phyloP scores from a whole-genome alignment of 2,888 invertebrate species.

The Globia sparganii region DNA sequence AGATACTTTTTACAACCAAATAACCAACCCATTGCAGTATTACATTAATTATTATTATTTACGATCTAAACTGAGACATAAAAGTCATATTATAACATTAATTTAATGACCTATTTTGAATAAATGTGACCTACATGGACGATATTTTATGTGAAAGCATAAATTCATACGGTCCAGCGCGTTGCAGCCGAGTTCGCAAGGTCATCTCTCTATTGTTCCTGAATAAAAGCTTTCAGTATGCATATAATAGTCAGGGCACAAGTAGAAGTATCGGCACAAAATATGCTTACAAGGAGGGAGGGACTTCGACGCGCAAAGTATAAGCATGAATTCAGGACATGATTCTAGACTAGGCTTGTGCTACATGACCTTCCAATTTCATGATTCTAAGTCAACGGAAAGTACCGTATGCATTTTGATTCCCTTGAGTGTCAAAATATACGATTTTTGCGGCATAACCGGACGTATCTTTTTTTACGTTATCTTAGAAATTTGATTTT shows the following conservation, averaged over 20 bases:
- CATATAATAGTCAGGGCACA: neutral
- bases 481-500: too few species aligned
- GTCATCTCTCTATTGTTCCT: conserved; percentile 24
- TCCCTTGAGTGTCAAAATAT: too few species aligned
- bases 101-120: neutral
- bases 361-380: too few species aligned
- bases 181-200: conserved; percentile 26
- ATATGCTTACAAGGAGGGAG: neutral
- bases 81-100: neutral
- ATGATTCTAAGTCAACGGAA: too few species aligned
- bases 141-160: conserved; percentile 1
- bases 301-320: too few species aligned
- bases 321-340: too few species aligned
- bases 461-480: too few species aligned
- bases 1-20: too few species aligned
- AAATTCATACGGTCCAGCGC: conserved; percentile 20
- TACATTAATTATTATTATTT: neutral
- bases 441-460: too few species aligned
- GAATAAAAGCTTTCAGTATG: conserved; percentile 18
- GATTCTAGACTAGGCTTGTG: too few species aligned
- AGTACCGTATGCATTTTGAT: too few species aligned
- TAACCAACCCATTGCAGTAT: too few species aligned
- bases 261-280: neutral
- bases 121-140: neutral
- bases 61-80: neutral